Base-by-base conservation (phyloP, 2,113 vertebrate genomes). In the Bagarius yarrelli region DNA sequence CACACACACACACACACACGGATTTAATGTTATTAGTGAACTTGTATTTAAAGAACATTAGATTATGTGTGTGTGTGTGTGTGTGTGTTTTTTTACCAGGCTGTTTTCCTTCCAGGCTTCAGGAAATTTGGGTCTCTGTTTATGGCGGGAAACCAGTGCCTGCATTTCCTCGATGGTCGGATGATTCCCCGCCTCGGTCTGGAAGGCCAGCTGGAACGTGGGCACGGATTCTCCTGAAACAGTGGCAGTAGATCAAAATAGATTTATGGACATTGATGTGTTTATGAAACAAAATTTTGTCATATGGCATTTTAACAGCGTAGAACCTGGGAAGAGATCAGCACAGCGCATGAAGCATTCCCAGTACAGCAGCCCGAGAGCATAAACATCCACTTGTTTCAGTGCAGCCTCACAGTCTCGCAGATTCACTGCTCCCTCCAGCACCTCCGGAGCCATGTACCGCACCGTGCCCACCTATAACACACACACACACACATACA, bases 81-180 rank as follows among this genome's bases (percentile, higher is more conserved):
- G 25, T n/a, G 9, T n/a, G 11, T 64, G 40, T 50, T 23, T 50
- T 0, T 83, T 85, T 86, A 99, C 98, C 96, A 99, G 90, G 85
- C 97, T 99, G 90, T 99, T 99, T 90, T 99, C 98, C 88, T 99
- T 99, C 98, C 98, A 99, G 8, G 98, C 97, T 87, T 99, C 97
- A 15, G 98, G 98, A 92, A 99, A 99, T 90, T 97, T 98, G 82
- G 98, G 97, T 89, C 97, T 92, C 85, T 98, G 96, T 90, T 99
- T 99, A 92, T 99, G 96, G 82, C 98, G 94, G 86, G 96, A 98
- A 55, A 99, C 98, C 84, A 99, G 92, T 83, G 96, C 96, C 92
- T 99, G 98, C 97, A 99, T 99, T 92, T 99, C 98, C 92, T 99
- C 98, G 89, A 99, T 97, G 86, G 95, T 96, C 44, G 98, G 97